A percentile compares a stretch with the other conserved stretches of the same genome.
These are phyloP conservation scores for Deilephila porcellus DNA, from an alignment of 2,888 invertebrate species.

Conservation along the genomic window DNA sequence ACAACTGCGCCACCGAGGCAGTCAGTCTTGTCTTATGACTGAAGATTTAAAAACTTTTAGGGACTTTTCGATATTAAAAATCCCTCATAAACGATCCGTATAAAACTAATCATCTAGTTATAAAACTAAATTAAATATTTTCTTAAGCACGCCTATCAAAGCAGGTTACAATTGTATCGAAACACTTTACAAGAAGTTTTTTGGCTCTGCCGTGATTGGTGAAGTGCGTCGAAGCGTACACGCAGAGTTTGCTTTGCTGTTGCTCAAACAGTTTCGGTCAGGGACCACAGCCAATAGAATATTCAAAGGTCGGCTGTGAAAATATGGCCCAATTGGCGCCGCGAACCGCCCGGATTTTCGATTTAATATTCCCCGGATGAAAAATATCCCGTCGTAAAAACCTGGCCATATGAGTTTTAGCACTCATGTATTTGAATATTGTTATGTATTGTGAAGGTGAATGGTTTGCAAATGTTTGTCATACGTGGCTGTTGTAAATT, in stretches of 20 bases:
- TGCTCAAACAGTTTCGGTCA: constrained; percentile 62
- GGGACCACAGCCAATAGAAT: constrained; percentile 71
- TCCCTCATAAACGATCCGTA: too few species aligned
- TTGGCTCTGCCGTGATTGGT: neutral
- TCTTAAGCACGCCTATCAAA: too few species aligned
- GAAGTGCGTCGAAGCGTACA: constrained; percentile 12
- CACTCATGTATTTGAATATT: constrained; percentile 76
- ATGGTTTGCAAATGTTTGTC: constrained; percentile 45
- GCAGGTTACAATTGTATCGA: neutral
- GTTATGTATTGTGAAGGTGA: constrained; percentile 70
- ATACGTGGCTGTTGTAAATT: constrained; percentile 47
- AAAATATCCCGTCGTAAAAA: constrained; percentile 79
- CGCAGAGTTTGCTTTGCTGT: constrained; percentile 52
- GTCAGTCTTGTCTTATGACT: too few species aligned
- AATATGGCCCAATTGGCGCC: constrained; percentile 76
- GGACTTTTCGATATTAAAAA: too few species aligned
- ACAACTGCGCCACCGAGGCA: too few species aligned
- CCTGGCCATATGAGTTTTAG: constrained; percentile 76
- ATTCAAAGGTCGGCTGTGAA: constrained; percentile 76
- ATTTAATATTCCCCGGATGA: constrained; percentile 57
- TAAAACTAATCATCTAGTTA: too few species aligned
- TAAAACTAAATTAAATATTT: too few species aligned
- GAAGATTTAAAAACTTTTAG: too few species aligned
- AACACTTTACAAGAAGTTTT: constrained; percentile 5
- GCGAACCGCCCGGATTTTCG: constrained; percentile 52